These are phyloP conservation scores for Mohoua ochrocephala DNA, from an alignment of 2,113 vertebrate genomes.

Conservation along the genomic window DNA sequence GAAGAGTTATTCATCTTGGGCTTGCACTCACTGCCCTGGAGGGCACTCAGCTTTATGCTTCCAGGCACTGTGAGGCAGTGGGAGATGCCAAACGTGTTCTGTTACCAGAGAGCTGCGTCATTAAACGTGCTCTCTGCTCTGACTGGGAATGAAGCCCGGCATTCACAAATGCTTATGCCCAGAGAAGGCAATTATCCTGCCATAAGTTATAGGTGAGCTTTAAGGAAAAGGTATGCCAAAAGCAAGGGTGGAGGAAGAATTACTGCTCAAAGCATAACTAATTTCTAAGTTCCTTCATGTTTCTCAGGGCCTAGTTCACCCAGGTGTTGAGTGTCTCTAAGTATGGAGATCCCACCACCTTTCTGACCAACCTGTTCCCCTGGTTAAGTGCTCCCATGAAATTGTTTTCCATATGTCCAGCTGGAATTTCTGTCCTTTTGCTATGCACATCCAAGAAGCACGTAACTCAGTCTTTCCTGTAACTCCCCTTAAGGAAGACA, in stretches of 20 bases:
- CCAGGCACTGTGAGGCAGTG: neutral
- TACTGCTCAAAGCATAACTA: neutral
- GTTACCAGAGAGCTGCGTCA: neutral
- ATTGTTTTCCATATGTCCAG: neutral
- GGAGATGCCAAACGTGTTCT: neutral
- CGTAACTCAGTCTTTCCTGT: neutral
- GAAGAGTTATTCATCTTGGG: neutral
- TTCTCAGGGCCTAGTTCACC: neutral
- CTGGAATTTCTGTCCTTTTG: neutral
- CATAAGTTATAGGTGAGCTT: neutral
- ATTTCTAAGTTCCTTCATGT: neutral
- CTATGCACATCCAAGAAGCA: neutral
- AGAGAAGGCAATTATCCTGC: neutral
- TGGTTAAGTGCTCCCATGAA: neutral
- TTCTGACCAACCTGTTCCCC: neutral
- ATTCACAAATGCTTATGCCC: neutral
- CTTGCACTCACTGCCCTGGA: neutral
- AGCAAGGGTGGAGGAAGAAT: neutral
- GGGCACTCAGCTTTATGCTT: neutral
- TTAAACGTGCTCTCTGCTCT: neutral
- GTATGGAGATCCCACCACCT: neutral
- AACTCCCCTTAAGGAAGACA: neutral
- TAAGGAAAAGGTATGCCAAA: neutral
- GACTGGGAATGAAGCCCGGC: neutral
- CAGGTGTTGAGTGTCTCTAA: neutral